These are phyloP conservation scores for Oplegnathus fasciatus DNA, from an alignment of 2,113 vertebrate genomes.

Conservation along the genomic window DNA sequence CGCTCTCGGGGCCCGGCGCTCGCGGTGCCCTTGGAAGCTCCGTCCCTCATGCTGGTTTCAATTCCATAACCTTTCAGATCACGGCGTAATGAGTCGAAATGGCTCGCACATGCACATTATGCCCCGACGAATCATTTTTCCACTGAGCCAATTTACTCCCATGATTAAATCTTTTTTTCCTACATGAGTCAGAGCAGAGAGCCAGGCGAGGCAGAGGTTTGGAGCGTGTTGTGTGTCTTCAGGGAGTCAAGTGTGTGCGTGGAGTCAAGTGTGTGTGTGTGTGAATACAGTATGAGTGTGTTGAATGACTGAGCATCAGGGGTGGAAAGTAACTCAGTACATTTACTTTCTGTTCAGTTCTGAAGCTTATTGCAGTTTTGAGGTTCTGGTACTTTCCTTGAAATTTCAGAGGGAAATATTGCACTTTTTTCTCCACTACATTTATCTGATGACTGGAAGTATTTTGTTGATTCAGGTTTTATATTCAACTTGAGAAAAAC, in stretches of 20 bases:
- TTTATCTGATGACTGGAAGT: not conserved
- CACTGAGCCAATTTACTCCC: slow-evolving; percentile 74
- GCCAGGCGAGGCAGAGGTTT: slow-evolving; percentile 31
- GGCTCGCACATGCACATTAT: slow-evolving; percentile 82
- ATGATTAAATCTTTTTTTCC: slow-evolving; percentile 78
- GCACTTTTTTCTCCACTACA: not conserved
- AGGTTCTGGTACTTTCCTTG: not conserved
- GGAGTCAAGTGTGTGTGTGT: slow-evolving; percentile 27
- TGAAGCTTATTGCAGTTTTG: not conserved
- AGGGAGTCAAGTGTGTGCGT: slow-evolving; percentile 49
- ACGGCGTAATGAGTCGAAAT: slow-evolving; percentile 82
- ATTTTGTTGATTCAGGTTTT: too few species aligned
- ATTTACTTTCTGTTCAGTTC: slow-evolving; percentile 7
- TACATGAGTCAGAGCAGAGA: slow-evolving; percentile 73
- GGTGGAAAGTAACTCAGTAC: slow-evolving; percentile 5
- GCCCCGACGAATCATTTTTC: slow-evolving; percentile 77
- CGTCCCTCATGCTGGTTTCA: slow-evolving; percentile 78
- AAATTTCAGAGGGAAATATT: not conserved
- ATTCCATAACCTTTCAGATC: slow-evolving; percentile 83
- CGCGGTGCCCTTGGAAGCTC: slow-evolving; percentile 70
- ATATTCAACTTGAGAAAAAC: not conserved
- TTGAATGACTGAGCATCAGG: not conserved
- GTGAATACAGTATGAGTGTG: slow-evolving; percentile 4
- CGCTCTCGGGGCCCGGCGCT: slow-evolving; percentile 52
- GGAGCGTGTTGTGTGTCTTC: slow-evolving; percentile 49